Percentiles rank a stretch among this genome's conserved stretches.
Conservation (phyloP, 2,888 invertebrate genomes). For the Adineta ricciae region DNA sequence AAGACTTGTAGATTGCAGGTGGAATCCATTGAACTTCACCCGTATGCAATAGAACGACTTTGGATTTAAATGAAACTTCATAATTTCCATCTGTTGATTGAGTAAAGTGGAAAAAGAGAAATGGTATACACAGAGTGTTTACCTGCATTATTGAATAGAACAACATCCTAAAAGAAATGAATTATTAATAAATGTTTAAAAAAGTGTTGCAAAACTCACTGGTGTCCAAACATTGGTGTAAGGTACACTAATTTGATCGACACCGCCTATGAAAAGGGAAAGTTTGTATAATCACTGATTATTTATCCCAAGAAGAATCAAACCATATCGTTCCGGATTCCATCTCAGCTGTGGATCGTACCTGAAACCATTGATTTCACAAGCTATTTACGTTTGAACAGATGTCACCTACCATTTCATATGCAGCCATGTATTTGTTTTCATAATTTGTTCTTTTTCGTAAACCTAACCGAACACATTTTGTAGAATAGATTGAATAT, state of each 20-base stretch:
- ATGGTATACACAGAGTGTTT: not conserved
- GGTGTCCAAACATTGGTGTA: conserved; percentile 32
- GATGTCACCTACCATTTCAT: conserved; percentile 23
- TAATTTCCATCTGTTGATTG: conserved; percentile 29
- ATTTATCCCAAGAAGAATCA: not conserved
- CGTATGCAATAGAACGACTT: conserved; percentile 26
- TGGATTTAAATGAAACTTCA: conserved; percentile 30
- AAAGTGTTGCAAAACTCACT: not conserved
- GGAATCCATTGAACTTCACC: conserved; percentile 32
- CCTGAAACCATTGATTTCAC: not conserved
- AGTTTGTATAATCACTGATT: no score
- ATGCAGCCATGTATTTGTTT: conserved; percentile 34
- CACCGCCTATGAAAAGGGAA: conserved; percentile 18
- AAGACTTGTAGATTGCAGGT: conserved; percentile 31
- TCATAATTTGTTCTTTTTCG: conserved; percentile 35
- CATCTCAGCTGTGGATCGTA: not conserved
- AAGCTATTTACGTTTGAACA: no score
- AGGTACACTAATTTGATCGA: conserved; percentile 25
- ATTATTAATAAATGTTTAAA: no score
- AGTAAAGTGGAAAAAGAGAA: not conserved
- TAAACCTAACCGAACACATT: not conserved
- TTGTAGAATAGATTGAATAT: no score
- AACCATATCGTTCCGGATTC: conserved; percentile 17
- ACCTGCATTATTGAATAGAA: conserved; percentile 17
- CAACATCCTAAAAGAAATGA: not conserved